These are phyloP conservation scores for Chlorops oryzae DNA, from an alignment of 1,140 invertebrate species.

Conservation along the genomic window DNA sequence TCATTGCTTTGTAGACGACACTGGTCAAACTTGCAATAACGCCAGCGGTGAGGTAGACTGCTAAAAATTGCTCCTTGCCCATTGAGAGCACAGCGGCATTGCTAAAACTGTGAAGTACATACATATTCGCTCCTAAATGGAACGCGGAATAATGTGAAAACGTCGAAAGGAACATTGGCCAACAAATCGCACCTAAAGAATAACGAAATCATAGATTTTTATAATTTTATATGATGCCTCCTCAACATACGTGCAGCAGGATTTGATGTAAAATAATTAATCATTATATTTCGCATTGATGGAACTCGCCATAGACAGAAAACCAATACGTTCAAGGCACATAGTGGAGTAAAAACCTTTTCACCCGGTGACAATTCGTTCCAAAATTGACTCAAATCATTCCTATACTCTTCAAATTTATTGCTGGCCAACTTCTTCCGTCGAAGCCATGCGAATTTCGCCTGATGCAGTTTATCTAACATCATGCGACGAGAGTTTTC, in stretches of 20 bases:
- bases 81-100: slow-evolving; percentile 64
- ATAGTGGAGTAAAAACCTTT: slow-evolving; percentile 73
- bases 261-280: slow-evolving; percentile 79
- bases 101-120: slow-evolving; percentile 81
- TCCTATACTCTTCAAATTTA: slow-evolving; percentile 35
- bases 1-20: slow-evolving; percentile 69
- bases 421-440: slow-evolving; percentile 22
- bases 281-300: slow-evolving; percentile 65
- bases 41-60: slow-evolving; percentile 82
- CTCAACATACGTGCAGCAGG: slow-evolving; percentile 62
- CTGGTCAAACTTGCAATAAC: slow-evolving; percentile 83
- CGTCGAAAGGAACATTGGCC: slow-evolving; percentile 84
- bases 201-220: slow-evolving; percentile 15
- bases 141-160: slow-evolving; percentile 87
- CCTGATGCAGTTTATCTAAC: slow-evolving; percentile 53
- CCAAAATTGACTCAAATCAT: slow-evolving; percentile 63
- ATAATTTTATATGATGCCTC: slow-evolving; percentile 6
- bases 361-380: slow-evolving; percentile 65
- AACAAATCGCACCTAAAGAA: slow-evolving; percentile 62
- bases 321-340: slow-evolving; percentile 70
- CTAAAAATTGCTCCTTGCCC: slow-evolving; percentile 89
- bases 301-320: slow-evolving; percentile 79
- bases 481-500: slow-evolving; percentile 67
- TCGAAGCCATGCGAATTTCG: slow-evolving; percentile 45
- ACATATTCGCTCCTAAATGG: slow-evolving; percentile 92